phyloP scores from a whole-genome alignment of 2,113 vertebrate species.

The Lamprotornis superbus region DNA sequence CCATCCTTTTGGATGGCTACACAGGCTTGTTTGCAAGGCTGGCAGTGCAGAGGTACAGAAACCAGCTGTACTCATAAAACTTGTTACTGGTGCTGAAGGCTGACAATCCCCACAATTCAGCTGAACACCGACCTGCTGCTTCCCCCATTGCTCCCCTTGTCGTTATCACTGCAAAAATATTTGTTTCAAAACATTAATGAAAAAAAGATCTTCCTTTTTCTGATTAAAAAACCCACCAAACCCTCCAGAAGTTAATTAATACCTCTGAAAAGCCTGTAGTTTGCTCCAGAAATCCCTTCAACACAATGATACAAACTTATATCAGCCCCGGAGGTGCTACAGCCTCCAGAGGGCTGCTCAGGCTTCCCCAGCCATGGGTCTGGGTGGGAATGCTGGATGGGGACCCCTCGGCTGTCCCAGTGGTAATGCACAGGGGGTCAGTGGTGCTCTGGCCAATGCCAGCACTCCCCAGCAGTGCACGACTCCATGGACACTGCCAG shows the following conservation, averaged over 20 bases:
- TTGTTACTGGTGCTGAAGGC: neutral
- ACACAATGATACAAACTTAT: accelerated
- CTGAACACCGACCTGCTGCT: neutral
- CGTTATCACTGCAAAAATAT: neutral
- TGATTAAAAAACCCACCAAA: neutral
- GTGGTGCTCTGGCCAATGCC: neutral
- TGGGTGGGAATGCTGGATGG: accelerated
- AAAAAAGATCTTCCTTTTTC: neutral
- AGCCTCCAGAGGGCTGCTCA: neutral
- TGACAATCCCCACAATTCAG: neutral
- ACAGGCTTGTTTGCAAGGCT: neutral
- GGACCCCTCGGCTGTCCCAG: neutral
- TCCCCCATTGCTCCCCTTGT: accelerated
- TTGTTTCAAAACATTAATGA: neutral
- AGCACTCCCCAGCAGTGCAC: neutral
- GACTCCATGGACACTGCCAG: neutral
- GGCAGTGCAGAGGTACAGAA: neutral
- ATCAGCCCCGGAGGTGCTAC: accelerated
- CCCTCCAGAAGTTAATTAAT: neutral
- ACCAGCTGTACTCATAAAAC: neutral
- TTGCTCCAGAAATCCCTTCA: neutral
- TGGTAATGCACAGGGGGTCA: accelerated
- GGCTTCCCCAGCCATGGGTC: accelerated
- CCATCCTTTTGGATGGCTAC: neutral
- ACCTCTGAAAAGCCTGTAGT: neutral